phyloP scores from a whole-genome alignment of 2,797 vertebrate genomes.

The Tangara arthus region DNA sequence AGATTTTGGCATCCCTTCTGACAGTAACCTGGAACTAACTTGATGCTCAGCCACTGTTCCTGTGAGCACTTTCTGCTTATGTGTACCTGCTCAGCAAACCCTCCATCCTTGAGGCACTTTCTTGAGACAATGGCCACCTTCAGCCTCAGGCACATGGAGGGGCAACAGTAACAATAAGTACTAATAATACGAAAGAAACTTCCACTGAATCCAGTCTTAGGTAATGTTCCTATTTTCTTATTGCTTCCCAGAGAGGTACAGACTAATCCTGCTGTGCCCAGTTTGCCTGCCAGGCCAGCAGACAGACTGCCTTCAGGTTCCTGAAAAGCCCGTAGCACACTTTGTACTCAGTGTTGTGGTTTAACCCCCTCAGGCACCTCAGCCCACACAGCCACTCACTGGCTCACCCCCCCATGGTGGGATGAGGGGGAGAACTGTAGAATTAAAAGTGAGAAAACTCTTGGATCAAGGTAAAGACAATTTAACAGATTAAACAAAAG shows the following conservation, averaged over 20 bases:
- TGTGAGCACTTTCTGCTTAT: neutral
- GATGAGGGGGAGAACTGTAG: neutral
- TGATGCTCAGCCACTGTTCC: neutral
- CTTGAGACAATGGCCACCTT: fast-evolving
- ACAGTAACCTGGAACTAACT: neutral
- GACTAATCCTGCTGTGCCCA: neutral
- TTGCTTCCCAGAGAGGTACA: neutral
- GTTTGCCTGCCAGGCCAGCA: neutral
- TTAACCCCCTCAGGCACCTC: neutral
- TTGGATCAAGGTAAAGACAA: neutral
- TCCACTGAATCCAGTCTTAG: neutral
- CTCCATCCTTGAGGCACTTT: neutral
- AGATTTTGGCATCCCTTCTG: neutral
- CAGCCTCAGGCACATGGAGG: neutral
- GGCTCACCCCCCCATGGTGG: neutral
- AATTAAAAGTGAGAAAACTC: neutral
- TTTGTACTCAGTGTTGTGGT: neutral
- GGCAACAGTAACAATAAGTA: neutral
- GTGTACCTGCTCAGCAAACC: neutral
- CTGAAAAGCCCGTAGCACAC: neutral
- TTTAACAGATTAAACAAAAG: neutral
- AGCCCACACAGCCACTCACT: neutral
- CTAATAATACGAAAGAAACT: neutral
- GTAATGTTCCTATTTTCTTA: neutral
- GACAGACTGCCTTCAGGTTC: neutral